These are phyloP conservation scores for Penaeus vannamei DNA, from an alignment of 1,140 invertebrate species.

Conservation along the genomic window DNA sequence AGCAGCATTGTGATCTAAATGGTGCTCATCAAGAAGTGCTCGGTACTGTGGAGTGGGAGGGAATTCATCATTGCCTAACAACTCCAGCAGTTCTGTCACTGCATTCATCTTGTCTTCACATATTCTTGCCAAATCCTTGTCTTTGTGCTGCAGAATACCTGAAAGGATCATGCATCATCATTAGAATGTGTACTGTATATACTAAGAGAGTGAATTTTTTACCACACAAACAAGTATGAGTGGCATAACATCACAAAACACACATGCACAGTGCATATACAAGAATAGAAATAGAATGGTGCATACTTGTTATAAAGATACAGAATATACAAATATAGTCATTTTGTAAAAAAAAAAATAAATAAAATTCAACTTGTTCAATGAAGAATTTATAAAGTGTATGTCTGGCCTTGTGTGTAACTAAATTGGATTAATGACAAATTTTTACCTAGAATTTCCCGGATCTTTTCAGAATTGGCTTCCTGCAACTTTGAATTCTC, in stretches of 20 bases:
- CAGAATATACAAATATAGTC: too few relatives aligned
- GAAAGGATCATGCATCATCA: not conserved
- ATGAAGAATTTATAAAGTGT: too few relatives aligned
- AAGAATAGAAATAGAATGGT: too few relatives aligned
- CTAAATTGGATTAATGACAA: not conserved
- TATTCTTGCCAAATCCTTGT: conserved; percentile 86
- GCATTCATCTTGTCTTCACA: conserved; percentile 91
- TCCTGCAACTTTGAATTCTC: conserved; percentile 65
- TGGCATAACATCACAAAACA: too few relatives aligned
- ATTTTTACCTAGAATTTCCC: conserved; percentile 70
- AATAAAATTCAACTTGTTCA: too few relatives aligned
- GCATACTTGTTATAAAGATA: too few relatives aligned
- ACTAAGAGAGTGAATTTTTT: too few relatives aligned
- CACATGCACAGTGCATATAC: too few relatives aligned
- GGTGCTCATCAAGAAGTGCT: conserved; percentile 68
- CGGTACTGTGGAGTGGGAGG: conserved; percentile 61
- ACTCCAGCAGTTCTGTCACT: conserved; percentile 83
- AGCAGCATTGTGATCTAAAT: conserved; percentile 64
- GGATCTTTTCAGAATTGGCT: conserved; percentile 77
- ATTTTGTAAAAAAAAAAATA: too few relatives aligned
- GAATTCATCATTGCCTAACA: conserved; percentile 68
- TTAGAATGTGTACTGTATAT: too few relatives aligned
- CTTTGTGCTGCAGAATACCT: conserved; percentile 86
- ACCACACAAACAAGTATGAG: too few relatives aligned
- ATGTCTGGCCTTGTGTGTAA: too few relatives aligned